Evolutionary conservation across 1,140 invertebrate species (phyloP).

Genomic region (Zaprionus ornatus): DNA sequence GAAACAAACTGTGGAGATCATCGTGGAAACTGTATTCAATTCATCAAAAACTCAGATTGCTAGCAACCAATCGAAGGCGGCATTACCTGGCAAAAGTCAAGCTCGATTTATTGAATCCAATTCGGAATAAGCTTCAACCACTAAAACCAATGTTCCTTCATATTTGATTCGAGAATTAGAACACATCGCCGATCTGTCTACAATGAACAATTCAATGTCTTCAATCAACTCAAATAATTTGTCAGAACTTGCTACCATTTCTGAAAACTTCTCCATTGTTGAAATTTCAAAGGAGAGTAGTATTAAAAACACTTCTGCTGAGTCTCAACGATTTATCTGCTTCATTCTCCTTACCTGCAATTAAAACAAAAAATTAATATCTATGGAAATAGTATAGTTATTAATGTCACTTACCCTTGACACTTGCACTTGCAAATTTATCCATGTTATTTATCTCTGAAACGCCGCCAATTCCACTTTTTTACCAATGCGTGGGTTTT

Average conservation of each 20-base stretch:
- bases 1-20: conserved; percentile 95
- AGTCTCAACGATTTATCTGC: too few species aligned
- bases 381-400: too few species aligned
- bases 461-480: too few species aligned
- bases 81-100: conserved; percentile 42
- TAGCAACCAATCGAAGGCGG: conserved; percentile 85
- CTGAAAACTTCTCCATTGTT: conserved; percentile 90
- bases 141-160: conserved; percentile 62
- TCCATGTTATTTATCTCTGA: too few species aligned
- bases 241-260: conserved; percentile 92
- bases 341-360: too few species aligned
- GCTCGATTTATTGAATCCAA: conserved; percentile 49
- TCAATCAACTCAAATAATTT: conserved; percentile 80
- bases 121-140: conserved; percentile 63
- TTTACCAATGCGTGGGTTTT: too few species aligned
- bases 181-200: conserved; percentile 86
- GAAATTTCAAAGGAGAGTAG: conserved; percentile 77
- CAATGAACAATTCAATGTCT: conserved; percentile 87
- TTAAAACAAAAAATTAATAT: too few species aligned
- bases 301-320: too few species aligned
- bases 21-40: conserved; percentile 92
- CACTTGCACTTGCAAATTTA: too few species aligned
- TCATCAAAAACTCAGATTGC: conserved; percentile 92
- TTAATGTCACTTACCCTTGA: too few species aligned
- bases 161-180: conserved; percentile 85